phyloP scores from a whole-genome alignment of 2,113 vertebrate genomes.

The Ursus arctos region DNA sequence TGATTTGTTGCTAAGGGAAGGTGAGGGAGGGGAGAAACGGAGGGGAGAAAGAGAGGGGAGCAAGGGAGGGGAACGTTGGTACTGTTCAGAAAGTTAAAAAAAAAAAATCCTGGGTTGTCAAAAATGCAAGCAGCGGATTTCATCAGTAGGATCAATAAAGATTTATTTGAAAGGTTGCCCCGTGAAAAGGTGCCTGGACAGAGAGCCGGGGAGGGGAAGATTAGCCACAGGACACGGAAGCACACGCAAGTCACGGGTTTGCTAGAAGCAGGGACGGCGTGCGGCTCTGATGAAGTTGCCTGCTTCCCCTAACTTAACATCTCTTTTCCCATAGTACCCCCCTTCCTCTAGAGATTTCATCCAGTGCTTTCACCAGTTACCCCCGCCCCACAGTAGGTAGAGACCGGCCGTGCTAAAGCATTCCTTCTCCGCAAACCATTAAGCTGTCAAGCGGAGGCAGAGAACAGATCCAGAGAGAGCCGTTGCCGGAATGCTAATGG shows the following conservation, averaged over 20 bases:
- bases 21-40: neutral
- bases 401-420: slow-evolving; percentile 61
- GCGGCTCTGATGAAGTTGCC: neutral
- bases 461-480: slow-evolving; percentile 72
- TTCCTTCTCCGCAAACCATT: slow-evolving; percentile 70
- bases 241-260: neutral
- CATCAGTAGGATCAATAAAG: slow-evolving; percentile 39
- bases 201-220: neutral
- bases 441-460: slow-evolving; percentile 77
- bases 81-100: neutral
- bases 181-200: neutral
- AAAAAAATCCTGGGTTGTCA: neutral
- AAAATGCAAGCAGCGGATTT: neutral
- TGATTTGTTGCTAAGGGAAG: neutral
- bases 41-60: no score
- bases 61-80: neutral
- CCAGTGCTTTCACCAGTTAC: neutral
- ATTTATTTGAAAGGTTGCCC: slow-evolving; percentile 39
- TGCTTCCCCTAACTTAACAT: slow-evolving; percentile 54
- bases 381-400: slow-evolving; percentile 4
- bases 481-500: slow-evolving; percentile 69
- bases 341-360: slow-evolving; percentile 35
- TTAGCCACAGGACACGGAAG: neutral
- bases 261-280: neutral
- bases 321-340: neutral